Evolutionary conservation across 2,797 vertebrate species (phyloP), one percentile per base, ranked within the genome.

Genomic region (Coregonus suidteri): DNA sequence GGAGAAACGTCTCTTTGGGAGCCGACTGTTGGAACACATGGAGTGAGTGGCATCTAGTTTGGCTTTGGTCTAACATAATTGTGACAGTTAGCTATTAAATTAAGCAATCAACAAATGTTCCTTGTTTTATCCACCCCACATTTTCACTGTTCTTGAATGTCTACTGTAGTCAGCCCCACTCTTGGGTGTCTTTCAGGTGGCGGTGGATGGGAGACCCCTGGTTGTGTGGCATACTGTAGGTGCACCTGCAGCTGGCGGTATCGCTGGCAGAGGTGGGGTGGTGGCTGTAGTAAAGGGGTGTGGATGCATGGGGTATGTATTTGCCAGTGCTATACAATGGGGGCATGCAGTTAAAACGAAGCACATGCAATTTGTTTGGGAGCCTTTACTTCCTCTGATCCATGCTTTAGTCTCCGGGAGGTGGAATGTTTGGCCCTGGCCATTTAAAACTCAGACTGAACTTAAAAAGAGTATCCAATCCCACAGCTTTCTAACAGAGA

Each of bases 261-360:
- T 20, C 5, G 34, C 31, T 41, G 15, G 37, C 1, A 54, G 25
- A 30, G 52, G 6, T 59, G 53, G 9, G 64, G 14, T 14, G 25
- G 59, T n/a, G 47, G 15, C 73, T 51, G 74, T 0, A 51, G 54
- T 53, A 62, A 16, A 75, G 34, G 73, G 62, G 70, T 54, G 51
- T 56, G 51, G 14, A 25, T 54, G 6, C 54, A 47, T 59, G 41
- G 41, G 13, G n/a, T 69, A 30, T 47, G 54, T 41, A 64, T 73
- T 9, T 68, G 79, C 67, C 81, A 76, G 83, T 88, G 86, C 86
- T 87, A 84, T 84, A 87, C 86, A 85, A 74, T 66, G 56, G 64
- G 70, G 52, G 59, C 86, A 88, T 90, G 87, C 90, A 87, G 75
- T 76, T 3, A 0, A 71, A 77, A 20, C 6, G 11, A 74, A 84